Conservation (phyloP, 2,797 vertebrate species). For the Erithacus rubecula region DNA sequence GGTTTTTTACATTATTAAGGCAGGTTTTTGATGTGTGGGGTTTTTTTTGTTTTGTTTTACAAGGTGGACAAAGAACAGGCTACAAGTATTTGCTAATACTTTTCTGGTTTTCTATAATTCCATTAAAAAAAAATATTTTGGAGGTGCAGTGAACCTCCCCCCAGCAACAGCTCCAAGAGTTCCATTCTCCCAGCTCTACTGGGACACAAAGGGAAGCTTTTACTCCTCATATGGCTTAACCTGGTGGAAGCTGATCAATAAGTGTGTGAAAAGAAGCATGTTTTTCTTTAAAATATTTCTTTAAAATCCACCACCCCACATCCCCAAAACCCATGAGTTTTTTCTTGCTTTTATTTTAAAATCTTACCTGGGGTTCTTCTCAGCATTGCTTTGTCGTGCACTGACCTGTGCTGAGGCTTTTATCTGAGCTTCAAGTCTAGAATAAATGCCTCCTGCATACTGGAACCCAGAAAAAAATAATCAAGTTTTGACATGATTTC, state of each 20-base stretch:
- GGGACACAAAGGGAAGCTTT: neutral
- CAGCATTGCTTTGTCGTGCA: constrained; percentile 79
- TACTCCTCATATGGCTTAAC: neutral
- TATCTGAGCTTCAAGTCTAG: constrained; percentile 90
- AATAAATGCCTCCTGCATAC: constrained; percentile 92
- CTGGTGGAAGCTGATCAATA: neutral
- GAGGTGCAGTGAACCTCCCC: neutral
- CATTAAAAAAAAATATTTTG: neutral
- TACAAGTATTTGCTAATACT: neutral
- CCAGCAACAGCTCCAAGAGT: neutral
- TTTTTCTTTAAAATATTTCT: neutral
- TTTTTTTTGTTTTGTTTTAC: neutral
- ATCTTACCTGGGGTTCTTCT: constrained; percentile 86
- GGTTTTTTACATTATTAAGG: neutral
- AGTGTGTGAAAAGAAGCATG: accelerated
- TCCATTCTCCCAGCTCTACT: neutral
- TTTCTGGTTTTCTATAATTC: neutral
- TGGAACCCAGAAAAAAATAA: constrained; percentile 43
- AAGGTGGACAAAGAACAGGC: neutral
- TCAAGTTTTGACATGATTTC: neutral
- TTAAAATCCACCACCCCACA: neutral
- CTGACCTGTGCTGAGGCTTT: constrained; percentile 80
- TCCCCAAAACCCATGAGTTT: neutral
- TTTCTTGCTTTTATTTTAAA: neutral
- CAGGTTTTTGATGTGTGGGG: accelerated